Evolutionary conservation across 2,113 vertebrate species (phyloP), one percentile per base, ranked within the genome.

Genomic region (Anarhynchus alexandrinus): DNA sequence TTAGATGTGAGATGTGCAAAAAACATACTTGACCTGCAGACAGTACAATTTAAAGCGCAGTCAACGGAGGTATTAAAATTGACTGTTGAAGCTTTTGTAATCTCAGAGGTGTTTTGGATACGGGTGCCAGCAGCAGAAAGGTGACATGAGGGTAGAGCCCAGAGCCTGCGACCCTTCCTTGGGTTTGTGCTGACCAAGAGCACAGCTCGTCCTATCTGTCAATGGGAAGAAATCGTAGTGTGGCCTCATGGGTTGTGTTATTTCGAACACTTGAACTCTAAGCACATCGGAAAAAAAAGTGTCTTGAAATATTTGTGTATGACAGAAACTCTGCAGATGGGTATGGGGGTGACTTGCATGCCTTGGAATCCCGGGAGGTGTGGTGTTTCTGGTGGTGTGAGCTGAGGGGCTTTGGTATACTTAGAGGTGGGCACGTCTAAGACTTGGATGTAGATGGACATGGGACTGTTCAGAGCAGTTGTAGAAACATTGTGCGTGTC

Each of bases 361-460:
- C 40, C 23, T 30, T 3, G 59, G 15, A 10, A 10, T 13, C 34
- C 36, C 1, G 7, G 55, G 30, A 19, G 32, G 38, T 15, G 21
- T 25, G 7, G 51, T 5, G 38, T 21, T 42, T 6, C 7, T 25
- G 64, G 42, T 12, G 10, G 26, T 1, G 25, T 12, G 51, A 45
- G 19, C 16, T 10, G 55, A 20, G 73, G 47, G 49, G 32, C 29
- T 59, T 65, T 80, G 69, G 29, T 51, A 42, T 6, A 4, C 16
- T n/a, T 29, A 0, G 8, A 14, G 15, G n/a, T 40, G 78, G 29
- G 6, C 29, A 27, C 3, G 2, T 5, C 45, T 38, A 6, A 52
- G 59, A 4, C 49, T 22, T 0, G 0, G 40, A 1, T 32, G 45
- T 4, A 10, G 49, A 1, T 36, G 78, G 55, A 45, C 38, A 51